These are phyloP conservation scores for Botia almorhae DNA, from an alignment of 2,797 vertebrate genomes.

Conservation along the genomic window DNA sequence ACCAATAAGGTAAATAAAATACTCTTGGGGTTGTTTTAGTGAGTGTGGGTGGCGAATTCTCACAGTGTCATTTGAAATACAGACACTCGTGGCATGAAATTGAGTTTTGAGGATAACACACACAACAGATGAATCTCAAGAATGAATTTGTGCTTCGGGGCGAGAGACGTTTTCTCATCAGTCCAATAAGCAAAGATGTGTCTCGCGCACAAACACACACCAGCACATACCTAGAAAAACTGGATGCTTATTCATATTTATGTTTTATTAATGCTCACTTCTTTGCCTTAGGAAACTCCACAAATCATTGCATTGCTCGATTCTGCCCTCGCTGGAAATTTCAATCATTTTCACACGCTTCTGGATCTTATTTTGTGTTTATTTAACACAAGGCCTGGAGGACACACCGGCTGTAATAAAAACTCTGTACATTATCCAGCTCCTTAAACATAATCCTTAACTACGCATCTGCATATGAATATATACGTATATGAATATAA, in stretches of 20 bases:
- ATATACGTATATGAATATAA: constrained; percentile 39
- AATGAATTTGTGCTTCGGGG: constrained; percentile 53
- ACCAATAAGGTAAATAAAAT: constrained; percentile 30
- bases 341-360: constrained; percentile 53
- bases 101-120: constrained; percentile 48
- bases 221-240: constrained; percentile 39
- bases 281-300: constrained; percentile 55
- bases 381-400: constrained; percentile 40
- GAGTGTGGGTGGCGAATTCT: constrained; percentile 11
- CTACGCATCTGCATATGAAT: constrained; percentile 34
- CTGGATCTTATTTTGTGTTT: constrained; percentile 45
- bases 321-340: constrained; percentile 47
- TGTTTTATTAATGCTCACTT: constrained; percentile 57
- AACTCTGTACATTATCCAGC: constrained; percentile 35
- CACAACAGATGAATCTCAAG: constrained; percentile 48
- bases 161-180: constrained; percentile 49
- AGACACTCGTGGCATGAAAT: constrained; percentile 45
- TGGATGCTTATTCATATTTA: constrained; percentile 56
- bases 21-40: background rate
- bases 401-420: constrained; percentile 33
- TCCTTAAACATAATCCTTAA: constrained; percentile 27
- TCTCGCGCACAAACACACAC: constrained; percentile 16
- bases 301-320: constrained; percentile 52
- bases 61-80: constrained; percentile 7
- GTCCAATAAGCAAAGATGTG: constrained; percentile 42